Conservation (phyloP, 1,140 invertebrate species). For the Ips typographus region DNA sequence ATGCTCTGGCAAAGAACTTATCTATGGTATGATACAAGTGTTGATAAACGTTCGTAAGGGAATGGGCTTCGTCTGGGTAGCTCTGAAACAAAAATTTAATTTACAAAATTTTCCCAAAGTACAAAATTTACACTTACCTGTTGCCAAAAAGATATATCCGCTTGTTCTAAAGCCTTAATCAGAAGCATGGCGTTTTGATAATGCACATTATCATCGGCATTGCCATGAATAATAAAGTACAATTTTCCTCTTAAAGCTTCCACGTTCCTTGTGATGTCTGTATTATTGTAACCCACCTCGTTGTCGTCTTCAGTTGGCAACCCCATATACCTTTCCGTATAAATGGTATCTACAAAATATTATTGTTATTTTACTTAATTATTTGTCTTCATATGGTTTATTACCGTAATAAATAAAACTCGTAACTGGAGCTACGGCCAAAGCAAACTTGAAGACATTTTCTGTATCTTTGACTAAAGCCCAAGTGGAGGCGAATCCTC, state of each 20-base stretch:
- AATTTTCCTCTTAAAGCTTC: slow-evolving; percentile 76
- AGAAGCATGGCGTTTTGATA: slow-evolving; percentile 90
- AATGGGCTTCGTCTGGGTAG: slow-evolving; percentile 92
- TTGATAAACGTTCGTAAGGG: slow-evolving; percentile 67
- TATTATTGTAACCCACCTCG: slow-evolving; percentile 65
- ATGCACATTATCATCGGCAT: slow-evolving; percentile 90
- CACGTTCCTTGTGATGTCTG: slow-evolving; percentile 65
- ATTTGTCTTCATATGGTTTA: slow-evolving; percentile 9
- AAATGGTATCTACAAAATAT: slow-evolving; percentile 80
- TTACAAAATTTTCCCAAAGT: neutral
- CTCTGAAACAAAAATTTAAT: slow-evolving; percentile 64
- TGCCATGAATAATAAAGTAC: slow-evolving; percentile 86
- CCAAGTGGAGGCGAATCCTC: slow-evolving; percentile 79
- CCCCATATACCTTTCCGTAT: slow-evolving; percentile 93
- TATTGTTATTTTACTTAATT: neutral
- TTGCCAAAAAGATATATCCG: slow-evolving; percentile 81
- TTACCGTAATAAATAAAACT: slow-evolving; percentile 92
- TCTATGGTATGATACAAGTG: slow-evolving; percentile 90
- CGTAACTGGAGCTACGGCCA: slow-evolving; percentile 89
- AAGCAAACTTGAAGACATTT: slow-evolving; percentile 80
- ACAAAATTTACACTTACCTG: slow-evolving; percentile 63
- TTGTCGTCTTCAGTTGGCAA: slow-evolving; percentile 64
- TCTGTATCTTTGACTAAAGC: slow-evolving; percentile 69
- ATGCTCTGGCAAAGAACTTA: slow-evolving; percentile 48
- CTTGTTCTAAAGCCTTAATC: slow-evolving; percentile 73